phyloP scores from a whole-genome alignment of 2,888 invertebrate species.

The Caenorhabditis imperialis region DNA sequence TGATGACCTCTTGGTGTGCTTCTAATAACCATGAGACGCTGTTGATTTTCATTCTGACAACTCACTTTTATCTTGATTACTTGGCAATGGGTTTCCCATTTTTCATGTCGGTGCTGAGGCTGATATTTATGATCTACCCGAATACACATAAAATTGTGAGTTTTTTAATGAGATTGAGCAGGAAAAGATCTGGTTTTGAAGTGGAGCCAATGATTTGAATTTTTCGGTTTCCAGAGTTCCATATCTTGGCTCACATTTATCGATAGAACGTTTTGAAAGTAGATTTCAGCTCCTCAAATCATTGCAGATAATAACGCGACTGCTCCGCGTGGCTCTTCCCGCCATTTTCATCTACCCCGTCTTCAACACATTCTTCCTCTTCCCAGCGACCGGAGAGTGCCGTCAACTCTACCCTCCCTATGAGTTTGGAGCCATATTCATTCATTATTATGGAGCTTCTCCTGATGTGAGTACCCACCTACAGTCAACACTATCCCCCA shows the following conservation, averaged over 20 bases:
- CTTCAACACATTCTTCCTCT: constrained; percentile 35
- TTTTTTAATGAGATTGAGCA: neutral
- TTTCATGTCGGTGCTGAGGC: constrained; percentile 31
- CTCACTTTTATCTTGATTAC: constrained; percentile 36
- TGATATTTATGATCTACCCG: constrained; percentile 39
- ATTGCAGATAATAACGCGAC: constrained; percentile 19
- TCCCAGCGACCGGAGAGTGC: constrained; percentile 34
- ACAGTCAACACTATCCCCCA: too few relatives aligned
- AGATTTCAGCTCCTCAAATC: too few relatives aligned
- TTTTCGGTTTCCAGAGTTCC: too few relatives aligned
- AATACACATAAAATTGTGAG: constrained; percentile 35
- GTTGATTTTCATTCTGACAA: constrained; percentile 24
- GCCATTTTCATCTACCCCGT: constrained; percentile 14
- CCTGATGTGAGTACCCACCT: constrained; percentile 7
- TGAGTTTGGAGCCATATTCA: constrained; percentile 27
- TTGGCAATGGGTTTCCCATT: constrained; percentile 45
- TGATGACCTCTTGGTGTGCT: constrained; percentile 46
- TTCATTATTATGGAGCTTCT: constrained; percentile 30
- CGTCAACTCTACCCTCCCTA: constrained; percentile 14
- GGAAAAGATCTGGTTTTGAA: too few relatives aligned
- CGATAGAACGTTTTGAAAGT: too few relatives aligned
- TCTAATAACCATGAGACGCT: constrained; percentile 12
- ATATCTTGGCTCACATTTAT: too few relatives aligned
- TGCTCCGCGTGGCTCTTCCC: constrained; percentile 22
- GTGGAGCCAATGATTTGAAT: too few relatives aligned